Conservation (phyloP, 2,797 vertebrate species). For the Triplophysa yarkandensis region DNA sequence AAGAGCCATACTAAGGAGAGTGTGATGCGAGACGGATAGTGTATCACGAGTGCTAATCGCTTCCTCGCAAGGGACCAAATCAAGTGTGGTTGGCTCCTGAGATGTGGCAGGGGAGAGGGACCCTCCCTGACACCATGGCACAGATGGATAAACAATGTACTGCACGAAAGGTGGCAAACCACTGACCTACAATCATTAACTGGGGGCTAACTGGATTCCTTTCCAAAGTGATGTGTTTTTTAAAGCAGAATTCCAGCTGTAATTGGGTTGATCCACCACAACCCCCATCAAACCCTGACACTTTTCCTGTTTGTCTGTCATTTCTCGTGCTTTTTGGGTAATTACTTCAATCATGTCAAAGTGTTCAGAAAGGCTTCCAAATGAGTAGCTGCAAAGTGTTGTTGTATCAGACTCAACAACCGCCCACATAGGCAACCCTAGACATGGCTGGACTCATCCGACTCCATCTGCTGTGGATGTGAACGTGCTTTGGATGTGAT, state of each 20-base stretch:
- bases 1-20: slow-evolving; percentile 63
- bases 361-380: slow-evolving; percentile 61
- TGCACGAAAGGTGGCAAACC: slow-evolving; percentile 48
- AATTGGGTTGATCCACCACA: slow-evolving; percentile 57
- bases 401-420: slow-evolving; percentile 48
- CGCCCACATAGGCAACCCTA: slow-evolving; percentile 52
- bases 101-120: slow-evolving; percentile 39
- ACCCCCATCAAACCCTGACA: slow-evolving; percentile 22
- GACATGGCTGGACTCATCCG: slow-evolving; percentile 64
- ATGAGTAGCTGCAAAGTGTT: slow-evolving; percentile 57
- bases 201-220: slow-evolving; percentile 52
- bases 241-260: slow-evolving; percentile 62
- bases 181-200: slow-evolving; percentile 67
- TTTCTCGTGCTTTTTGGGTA: slow-evolving; percentile 51
- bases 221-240: slow-evolving; percentile 40
- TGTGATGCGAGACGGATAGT: slow-evolving; percentile 68
- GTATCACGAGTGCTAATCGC: slow-evolving; percentile 60
- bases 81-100: not conserved
- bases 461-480: slow-evolving; percentile 68
- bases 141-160: slow-evolving; percentile 65
- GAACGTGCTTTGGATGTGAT: slow-evolving; percentile 67
- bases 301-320: slow-evolving; percentile 15
- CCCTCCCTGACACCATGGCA: slow-evolving; percentile 59
- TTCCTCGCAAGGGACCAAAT: slow-evolving; percentile 48
- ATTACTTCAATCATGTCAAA: slow-evolving; percentile 81